A percentile compares a stretch with the other conserved stretches of the same genome.
Evolutionary conservation across 2,888 invertebrate species (phyloP).

Genomic region (Pristionchus exspectatus): DNA sequence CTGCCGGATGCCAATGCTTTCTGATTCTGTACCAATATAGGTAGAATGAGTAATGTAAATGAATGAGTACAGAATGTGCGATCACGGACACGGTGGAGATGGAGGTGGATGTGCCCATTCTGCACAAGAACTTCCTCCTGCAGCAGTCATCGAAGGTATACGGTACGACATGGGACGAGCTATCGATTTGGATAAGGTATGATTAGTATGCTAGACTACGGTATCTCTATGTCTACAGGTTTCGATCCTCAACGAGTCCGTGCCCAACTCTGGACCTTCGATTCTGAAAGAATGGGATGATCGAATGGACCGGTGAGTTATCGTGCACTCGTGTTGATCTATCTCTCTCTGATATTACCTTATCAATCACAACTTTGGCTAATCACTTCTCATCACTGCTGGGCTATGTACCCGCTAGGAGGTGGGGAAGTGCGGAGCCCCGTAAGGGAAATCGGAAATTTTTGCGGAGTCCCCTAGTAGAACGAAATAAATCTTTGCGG

Average conservation of each 20-base stretch:
- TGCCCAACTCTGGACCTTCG: slow-evolving; percentile 90
- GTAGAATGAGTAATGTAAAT: too few relatives aligned
- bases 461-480: too few relatives aligned
- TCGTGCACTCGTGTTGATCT: background rate
- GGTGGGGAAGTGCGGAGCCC: too few relatives aligned
- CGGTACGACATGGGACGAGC: slow-evolving; percentile 66
- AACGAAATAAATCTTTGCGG: too few relatives aligned
- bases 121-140: slow-evolving; percentile 57
- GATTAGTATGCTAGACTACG: too few relatives aligned
- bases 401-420: too few relatives aligned
- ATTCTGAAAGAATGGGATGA: slow-evolving; percentile 91
- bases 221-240: slow-evolving; percentile 81
- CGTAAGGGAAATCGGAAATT: too few relatives aligned
- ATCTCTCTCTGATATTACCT: background rate
- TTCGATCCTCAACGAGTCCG: slow-evolving; percentile 91
- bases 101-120: slow-evolving; percentile 62
- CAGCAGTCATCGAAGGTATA: slow-evolving; percentile 55
- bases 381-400: too few relatives aligned
- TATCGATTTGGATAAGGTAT: slow-evolving; percentile 65
- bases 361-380: too few relatives aligned
- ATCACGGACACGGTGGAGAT: slow-evolving; percentile 57
- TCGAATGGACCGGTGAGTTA: slow-evolving; percentile 87
- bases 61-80: slow-evolving; percentile 54
- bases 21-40: too few relatives aligned
- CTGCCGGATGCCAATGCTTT: too few relatives aligned